Evolutionary conservation across 2,113 vertebrate species (phyloP).

Genomic region (Garra rufa): DNA sequence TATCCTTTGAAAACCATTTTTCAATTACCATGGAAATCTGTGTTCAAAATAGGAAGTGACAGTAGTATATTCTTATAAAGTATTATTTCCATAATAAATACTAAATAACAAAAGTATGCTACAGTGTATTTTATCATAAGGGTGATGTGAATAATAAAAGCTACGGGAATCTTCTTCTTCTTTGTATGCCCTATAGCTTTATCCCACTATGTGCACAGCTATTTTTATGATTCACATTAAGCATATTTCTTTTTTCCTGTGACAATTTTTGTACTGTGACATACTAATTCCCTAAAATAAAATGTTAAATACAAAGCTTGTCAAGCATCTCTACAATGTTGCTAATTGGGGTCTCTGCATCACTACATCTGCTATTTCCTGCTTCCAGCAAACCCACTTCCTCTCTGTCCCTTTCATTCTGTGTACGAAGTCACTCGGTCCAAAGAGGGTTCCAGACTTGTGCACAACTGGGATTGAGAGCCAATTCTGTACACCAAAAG

Average conservation of each 20-base stretch:
- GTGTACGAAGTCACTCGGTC: not conserved
- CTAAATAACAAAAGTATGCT: too few species aligned
- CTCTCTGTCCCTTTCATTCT: not conserved
- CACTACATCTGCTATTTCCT: not conserved
- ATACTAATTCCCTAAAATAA: not conserved
- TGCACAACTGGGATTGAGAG: not conserved
- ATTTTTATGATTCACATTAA: not conserved
- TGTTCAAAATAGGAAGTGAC: too few species aligned
- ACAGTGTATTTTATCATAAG: not conserved
- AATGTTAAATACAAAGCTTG: not conserved
- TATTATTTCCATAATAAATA: too few species aligned
- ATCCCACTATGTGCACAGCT: not conserved
- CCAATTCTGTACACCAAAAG: not conserved
- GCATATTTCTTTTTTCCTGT: not conserved
- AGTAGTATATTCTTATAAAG: too few species aligned
- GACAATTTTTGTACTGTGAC: not conserved
- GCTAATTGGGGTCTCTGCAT: slow-evolving; percentile 10
- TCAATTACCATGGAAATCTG: too few species aligned
- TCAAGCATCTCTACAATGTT: not conserved
- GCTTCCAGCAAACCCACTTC: slow-evolving; percentile 5
- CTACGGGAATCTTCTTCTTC: not conserved
- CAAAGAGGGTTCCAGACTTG: not conserved
- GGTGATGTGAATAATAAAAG: not conserved
- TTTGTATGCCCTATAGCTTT: not conserved
- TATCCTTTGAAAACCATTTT: too few species aligned